These are phyloP conservation scores for Glaucopsyche alexis DNA, from an alignment of 2,888 invertebrate species.

Conservation along the genomic window DNA sequence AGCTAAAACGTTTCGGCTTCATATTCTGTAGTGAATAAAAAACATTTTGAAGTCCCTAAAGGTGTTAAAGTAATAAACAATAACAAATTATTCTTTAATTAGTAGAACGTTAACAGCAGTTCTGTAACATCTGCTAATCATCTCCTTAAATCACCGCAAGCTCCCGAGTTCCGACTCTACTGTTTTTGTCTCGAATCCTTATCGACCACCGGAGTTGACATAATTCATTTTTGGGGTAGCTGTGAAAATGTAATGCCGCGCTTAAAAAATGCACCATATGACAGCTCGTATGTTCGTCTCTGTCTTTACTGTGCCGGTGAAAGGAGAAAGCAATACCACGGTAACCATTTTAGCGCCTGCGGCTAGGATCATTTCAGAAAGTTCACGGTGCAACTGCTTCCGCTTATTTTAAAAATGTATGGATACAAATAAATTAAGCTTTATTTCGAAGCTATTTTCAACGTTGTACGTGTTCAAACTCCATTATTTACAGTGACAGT, in stretches of 20 bases:
- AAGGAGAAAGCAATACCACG: conserved; percentile 41
- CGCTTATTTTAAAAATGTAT: conserved; percentile 37
- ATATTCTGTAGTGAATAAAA: not conserved
- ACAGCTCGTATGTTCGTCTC: conserved; percentile 53
- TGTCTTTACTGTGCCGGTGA: conserved; percentile 45
- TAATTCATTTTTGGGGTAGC: conserved; percentile 69
- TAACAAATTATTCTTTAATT: not conserved
- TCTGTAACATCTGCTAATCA: conserved; percentile 56
- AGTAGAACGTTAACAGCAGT: conserved; percentile 9
- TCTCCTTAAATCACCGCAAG: conserved; percentile 51
- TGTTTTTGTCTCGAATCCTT: conserved; percentile 63
- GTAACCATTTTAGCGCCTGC: conserved; percentile 49
- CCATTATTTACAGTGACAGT: conserved; percentile 17
- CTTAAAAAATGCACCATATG: conserved; percentile 71
- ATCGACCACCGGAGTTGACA: conserved; percentile 73
- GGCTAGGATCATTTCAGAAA: conserved; percentile 61
- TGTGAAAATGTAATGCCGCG: conserved; percentile 70
- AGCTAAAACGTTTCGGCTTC: not conserved
- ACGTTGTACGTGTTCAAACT: conserved; percentile 16
- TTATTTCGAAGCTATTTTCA: conserved; percentile 26
- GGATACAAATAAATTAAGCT: conserved; percentile 27
- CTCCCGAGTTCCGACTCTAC: conserved; percentile 62
- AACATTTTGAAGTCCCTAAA: not conserved
- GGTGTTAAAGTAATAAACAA: conserved; percentile 17
- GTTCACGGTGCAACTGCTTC: conserved; percentile 71